phyloP scores from a whole-genome alignment of 2,888 invertebrate genomes.

The Rhopalosiphum nymphaeae region DNA sequence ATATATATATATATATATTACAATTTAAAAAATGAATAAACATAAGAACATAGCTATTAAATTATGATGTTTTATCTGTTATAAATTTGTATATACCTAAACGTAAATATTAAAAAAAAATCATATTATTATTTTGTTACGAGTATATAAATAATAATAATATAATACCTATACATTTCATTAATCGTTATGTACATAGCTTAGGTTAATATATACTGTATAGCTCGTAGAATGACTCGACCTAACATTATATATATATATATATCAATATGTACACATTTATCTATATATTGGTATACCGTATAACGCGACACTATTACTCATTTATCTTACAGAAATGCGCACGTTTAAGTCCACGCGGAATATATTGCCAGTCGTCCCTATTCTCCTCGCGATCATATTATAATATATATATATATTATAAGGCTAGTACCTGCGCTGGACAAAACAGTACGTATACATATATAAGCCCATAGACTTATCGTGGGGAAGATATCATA shows the following conservation, averaged over 20 bases:
- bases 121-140: not conserved
- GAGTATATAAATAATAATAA: not conserved
- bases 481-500: not conserved
- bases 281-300: not conserved
- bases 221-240: not conserved
- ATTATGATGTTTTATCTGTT: not conserved
- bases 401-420: slow-evolving; percentile 9
- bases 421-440: not conserved
- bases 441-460: not conserved
- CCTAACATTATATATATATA: not conserved
- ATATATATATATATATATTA: not conserved
- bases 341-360: not conserved
- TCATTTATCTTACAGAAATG: not conserved
- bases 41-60: not conserved
- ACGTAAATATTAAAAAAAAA: not conserved
- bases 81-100: not conserved
- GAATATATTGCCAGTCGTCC: slow-evolving; percentile 11
- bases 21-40: not conserved
- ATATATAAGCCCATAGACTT: slow-evolving; percentile 49
- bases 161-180: not conserved
- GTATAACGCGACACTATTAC: not conserved
- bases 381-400: not conserved
- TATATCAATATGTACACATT: too few species aligned
- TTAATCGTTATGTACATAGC: not conserved
- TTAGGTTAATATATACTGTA: not conserved